Percentiles rank a stretch among this genome's conserved stretches.
phyloP scores from a whole-genome alignment of 2,113 vertebrate genomes.

The Spilogale gracilis region DNA sequence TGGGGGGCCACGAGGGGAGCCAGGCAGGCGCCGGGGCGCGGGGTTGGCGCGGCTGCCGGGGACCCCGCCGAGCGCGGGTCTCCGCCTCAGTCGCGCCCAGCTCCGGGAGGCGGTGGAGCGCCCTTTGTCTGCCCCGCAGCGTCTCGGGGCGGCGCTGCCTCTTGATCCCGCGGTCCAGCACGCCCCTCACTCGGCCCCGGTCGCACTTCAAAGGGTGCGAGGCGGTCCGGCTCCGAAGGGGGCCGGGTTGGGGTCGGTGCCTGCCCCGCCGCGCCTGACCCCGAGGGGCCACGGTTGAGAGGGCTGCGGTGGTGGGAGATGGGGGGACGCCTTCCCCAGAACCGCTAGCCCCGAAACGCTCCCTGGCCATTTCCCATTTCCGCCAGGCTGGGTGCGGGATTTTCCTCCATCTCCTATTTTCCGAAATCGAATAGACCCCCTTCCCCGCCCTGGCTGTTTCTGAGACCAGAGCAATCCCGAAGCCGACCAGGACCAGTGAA shows the following conservation, averaged over 20 bases:
- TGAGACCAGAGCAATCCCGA: not conserved
- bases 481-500: not conserved
- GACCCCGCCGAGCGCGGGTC: not conserved
- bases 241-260: not conserved
- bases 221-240: not conserved
- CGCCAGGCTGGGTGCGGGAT: not conserved
- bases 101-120: not conserved
- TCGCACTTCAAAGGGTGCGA: not conserved
- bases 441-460: not conserved
- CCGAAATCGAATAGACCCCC: not conserved
- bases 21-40: not conserved
- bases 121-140: not conserved
- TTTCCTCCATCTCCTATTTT: not conserved
- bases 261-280: not conserved
- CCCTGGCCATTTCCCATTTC: not conserved
- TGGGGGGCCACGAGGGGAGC: too few species aligned
- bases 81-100: not conserved
- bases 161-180: not conserved
- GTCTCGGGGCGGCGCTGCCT: not conserved
- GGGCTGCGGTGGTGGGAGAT: not conserved
- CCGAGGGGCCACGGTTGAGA: not conserved
- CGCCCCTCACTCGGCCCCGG: not conserved
- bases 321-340: not conserved
- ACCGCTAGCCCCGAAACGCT: not conserved
- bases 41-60: not conserved